These are phyloP conservation scores for Dinothrombium tinctorium DNA, from an alignment of 1,140 invertebrate species.

Conservation along the genomic window DNA sequence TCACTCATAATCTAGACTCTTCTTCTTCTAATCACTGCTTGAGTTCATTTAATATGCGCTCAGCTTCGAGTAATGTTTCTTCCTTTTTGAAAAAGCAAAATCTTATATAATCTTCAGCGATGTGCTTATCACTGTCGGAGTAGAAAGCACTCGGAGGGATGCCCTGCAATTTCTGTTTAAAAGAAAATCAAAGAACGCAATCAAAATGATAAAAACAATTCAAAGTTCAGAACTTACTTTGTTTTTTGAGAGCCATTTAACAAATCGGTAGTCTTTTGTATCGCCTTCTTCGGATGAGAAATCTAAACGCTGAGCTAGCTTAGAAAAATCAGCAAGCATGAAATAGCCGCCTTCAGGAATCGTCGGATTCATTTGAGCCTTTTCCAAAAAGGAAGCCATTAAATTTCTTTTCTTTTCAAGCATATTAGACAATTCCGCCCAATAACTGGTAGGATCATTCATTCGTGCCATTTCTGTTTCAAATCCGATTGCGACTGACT, in stretches of 20 bases:
- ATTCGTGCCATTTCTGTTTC: constrained; percentile 28
- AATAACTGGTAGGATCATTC: constrained; percentile 54
- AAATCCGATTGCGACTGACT: constrained; percentile 8
- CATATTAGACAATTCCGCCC: constrained; percentile 44
- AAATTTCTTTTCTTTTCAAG: constrained; percentile 56
- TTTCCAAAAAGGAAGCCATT: constrained; percentile 33
- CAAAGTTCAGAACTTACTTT: constrained; percentile 35
- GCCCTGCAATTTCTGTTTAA: constrained; percentile 42
- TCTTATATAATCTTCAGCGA: constrained; percentile 66
- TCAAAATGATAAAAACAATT: not conserved
- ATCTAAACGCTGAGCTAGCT: constrained; percentile 21
- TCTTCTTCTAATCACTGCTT: too few species aligned
- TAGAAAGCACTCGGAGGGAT: constrained; percentile 91
- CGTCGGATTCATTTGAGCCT: constrained; percentile 68
- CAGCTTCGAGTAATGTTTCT: constrained; percentile 5
- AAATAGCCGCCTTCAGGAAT: constrained; percentile 90
- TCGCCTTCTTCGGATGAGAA: not conserved
- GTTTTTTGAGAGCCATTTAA: constrained; percentile 7
- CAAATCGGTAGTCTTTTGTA: constrained; percentile 8
- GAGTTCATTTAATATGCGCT: not conserved
- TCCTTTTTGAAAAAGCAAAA: constrained; percentile 64
- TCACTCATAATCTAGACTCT: too few species aligned
- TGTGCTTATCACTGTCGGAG: constrained; percentile 43
- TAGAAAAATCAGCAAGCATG: constrained; percentile 68
- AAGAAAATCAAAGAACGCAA: not conserved